Evolutionary conservation across 1,140 invertebrate species (phyloP).

Genomic region (Trypoxylus dichotomus): DNA sequence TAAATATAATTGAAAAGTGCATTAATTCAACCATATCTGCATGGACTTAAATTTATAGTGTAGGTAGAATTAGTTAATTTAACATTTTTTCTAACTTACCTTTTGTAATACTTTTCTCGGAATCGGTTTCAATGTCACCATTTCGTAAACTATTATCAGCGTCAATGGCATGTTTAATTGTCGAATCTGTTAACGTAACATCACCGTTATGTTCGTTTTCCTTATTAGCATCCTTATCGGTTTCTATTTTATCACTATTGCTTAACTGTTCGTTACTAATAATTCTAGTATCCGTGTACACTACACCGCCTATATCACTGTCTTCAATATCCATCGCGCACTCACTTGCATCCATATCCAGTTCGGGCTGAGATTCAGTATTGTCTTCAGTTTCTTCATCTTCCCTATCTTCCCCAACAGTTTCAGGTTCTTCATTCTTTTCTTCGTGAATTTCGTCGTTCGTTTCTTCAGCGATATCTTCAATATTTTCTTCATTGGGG

Average conservation of each 20-base stretch:
- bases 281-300: conserved; percentile 20
- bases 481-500: neutral
- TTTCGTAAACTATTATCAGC: neutral
- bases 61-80: no score
- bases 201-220: conserved; percentile 17
- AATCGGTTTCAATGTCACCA: neutral
- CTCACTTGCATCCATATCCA: conserved; percentile 13
- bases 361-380: neutral
- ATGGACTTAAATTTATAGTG: no score
- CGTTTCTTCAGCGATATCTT: neutral
- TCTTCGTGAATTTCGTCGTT: conserved; percentile 20
- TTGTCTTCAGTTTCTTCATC: conserved; percentile 10
- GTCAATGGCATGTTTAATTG: neutral
- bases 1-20: no score
- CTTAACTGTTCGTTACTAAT: neutral
- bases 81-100: neutral
- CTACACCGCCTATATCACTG: conserved; percentile 23
- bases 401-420: conserved; percentile 3
- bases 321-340: conserved; percentile 29
- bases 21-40: no score
- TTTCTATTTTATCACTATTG: neutral
- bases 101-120: neutral
- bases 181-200: neutral
- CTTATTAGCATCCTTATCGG: conserved; percentile 4
- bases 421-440: conserved; percentile 15